Percentiles rank a stretch among this genome's conserved stretches.
phyloP scores from a whole-genome alignment of 2,113 vertebrate species.

The Ictalurus punctatus region DNA sequence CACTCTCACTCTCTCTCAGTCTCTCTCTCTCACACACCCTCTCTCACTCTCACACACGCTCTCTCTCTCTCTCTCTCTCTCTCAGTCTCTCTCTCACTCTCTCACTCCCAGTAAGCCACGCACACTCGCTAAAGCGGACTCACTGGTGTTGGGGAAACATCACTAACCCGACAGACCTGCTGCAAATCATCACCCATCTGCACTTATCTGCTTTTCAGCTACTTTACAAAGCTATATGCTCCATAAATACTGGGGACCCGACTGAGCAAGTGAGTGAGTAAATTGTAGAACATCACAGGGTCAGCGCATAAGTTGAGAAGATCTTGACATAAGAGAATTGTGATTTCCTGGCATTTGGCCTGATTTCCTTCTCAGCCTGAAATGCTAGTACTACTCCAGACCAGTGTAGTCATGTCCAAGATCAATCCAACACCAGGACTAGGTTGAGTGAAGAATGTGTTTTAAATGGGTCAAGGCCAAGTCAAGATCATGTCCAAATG shows the following conservation, averaged over 20 bases:
- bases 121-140: background rate
- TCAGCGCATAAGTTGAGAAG: background rate
- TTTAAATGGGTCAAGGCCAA: background rate
- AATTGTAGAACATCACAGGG: background rate
- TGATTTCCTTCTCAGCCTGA: background rate
- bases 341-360: background rate
- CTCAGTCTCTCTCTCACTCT: background rate
- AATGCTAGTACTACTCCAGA: background rate
- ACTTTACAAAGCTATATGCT: background rate
- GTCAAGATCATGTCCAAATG: background rate
- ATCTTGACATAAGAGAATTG: background rate
- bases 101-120: background rate
- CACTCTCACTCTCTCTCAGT: no score
- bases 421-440: background rate
- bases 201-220: background rate
- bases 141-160: constrained; percentile 10
- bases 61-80: background rate
- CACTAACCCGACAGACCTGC: constrained; percentile 1
- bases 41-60: no score
- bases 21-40: no score
- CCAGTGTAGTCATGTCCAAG: background rate
- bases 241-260: background rate
- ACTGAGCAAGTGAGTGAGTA: background rate
- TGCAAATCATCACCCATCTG: constrained; percentile 8
- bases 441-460: background rate